Conservation (phyloP, 2,113 vertebrate species). For the Macroglossus sobrinus region DNA sequence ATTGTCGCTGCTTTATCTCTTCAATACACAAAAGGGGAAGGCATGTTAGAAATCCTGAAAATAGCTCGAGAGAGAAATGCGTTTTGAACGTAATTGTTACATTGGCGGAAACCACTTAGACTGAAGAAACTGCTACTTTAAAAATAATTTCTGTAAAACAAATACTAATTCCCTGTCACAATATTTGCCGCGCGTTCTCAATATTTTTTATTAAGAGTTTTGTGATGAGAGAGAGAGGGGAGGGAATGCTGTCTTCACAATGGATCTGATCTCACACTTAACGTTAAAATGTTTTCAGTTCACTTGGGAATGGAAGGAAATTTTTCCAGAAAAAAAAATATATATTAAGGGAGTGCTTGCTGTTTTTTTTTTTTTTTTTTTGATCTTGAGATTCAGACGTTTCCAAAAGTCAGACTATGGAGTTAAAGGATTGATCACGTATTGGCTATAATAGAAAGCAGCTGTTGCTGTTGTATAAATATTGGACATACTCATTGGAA, state of each 20-base stretch:
- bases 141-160: slow-evolving; percentile 54
- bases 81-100: slow-evolving; percentile 38
- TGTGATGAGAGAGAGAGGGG: background rate
- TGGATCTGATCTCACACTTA: background rate
- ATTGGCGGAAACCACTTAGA: slow-evolving; percentile 32
- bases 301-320: background rate
- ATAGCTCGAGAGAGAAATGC: slow-evolving; percentile 27
- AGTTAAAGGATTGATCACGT: background rate
- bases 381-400: background rate
- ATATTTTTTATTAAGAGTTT: background rate
- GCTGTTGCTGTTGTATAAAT: background rate
- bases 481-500: background rate
- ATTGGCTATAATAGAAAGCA: background rate
- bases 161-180: slow-evolving; percentile 54
- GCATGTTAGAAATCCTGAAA: slow-evolving; percentile 44
- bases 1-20: slow-evolving; percentile 3
- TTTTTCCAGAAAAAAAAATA: background rate
- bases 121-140: slow-evolving; percentile 61
- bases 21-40: background rate
- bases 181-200: slow-evolving; percentile 46
- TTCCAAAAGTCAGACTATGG: background rate
- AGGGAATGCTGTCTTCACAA: background rate
- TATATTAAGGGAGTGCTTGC: background rate
- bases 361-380: slow-evolving; percentile 11
- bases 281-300: background rate